Base-by-base conservation (phyloP, 2,797 vertebrate genomes). In the Accipiter minullus region DNA sequence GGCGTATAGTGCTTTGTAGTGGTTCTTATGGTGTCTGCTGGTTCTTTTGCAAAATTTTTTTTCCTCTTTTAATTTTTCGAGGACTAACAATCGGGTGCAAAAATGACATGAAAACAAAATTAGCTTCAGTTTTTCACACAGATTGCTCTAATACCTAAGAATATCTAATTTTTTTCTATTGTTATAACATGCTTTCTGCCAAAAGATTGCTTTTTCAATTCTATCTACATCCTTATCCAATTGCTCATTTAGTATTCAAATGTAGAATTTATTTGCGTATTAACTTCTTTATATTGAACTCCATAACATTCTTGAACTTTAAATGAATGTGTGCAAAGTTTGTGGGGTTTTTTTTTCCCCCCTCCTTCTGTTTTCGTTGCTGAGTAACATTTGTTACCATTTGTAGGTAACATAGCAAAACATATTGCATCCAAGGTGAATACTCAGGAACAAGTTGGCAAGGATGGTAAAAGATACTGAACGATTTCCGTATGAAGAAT, bases 331-430 rank as follows among this genome's bases (percentile, higher is more conserved):
- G 10, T 72, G 44, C 19, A 34, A 11, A 48, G 31, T 18, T 69
- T 55, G 12, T 2, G 4, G 21, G 12, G 16, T 5, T 0, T 7
- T n/a, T 13, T 17, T 34, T 7, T 2, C 9, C 50, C 1, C 50
- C 1, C 5, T 10, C 11, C 14, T 34, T 2, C 8, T 69, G 2
- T 66, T 52, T 69, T 76, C 19, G 0, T 48, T 77, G 59, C 40
- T 62, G 42, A 59, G 36, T 48, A 66, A 12, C 16, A 4, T 34
- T 45, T 72, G 20, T 38, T 93, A 27, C 68, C 3, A 2, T 40
- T 29, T 66, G 7, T 66, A 58, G 27, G 9, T 72, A 73, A 56
- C 1, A 12, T 27, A 44, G 40, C 23, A 26, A 59, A 36, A 66
- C 11, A 14, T 6, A 6, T 63, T 67, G 12, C 11, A 22, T 74